These are phyloP conservation scores for Protodeltote pygarga DNA, from an alignment of 2,888 invertebrate genomes.

Conservation along the genomic window DNA sequence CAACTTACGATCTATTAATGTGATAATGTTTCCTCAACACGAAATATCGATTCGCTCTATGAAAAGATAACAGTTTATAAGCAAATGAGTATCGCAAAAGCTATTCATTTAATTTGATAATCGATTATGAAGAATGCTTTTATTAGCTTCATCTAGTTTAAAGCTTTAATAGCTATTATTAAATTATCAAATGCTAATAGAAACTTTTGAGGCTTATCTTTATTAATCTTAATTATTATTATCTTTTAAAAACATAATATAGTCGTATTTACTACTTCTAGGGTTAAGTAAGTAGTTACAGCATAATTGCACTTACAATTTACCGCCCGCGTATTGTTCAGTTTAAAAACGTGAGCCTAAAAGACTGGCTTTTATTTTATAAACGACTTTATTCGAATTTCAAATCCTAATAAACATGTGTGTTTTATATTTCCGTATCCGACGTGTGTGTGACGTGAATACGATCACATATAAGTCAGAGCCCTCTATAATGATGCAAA, in stretches of 20 bases:
- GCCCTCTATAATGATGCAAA: slow-evolving; percentile 31
- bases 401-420: background rate
- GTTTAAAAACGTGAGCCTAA: no score
- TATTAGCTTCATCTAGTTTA: background rate
- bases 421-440: background rate
- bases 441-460: slow-evolving; percentile 26
- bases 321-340: no score
- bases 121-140: slow-evolving; percentile 2
- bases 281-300: no score
- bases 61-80: slow-evolving; percentile 18
- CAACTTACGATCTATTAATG: slow-evolving; percentile 14
- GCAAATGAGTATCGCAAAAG: slow-evolving; percentile 7
- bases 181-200: no score
- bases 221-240: no score
- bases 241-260: no score
- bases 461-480: slow-evolving; percentile 15
- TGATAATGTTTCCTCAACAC: slow-evolving; percentile 20
- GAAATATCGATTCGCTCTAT: slow-evolving; percentile 20
- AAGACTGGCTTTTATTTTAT: no score
- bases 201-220: no score
- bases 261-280: no score
- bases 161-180: no score
- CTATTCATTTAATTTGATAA: slow-evolving; percentile 10
- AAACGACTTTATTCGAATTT: no score
- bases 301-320: no score